Evolutionary conservation across 2,888 invertebrate species (phyloP), one percentile per base, ranked within the genome.

Genomic region (Cephus sareptanus): DNA sequence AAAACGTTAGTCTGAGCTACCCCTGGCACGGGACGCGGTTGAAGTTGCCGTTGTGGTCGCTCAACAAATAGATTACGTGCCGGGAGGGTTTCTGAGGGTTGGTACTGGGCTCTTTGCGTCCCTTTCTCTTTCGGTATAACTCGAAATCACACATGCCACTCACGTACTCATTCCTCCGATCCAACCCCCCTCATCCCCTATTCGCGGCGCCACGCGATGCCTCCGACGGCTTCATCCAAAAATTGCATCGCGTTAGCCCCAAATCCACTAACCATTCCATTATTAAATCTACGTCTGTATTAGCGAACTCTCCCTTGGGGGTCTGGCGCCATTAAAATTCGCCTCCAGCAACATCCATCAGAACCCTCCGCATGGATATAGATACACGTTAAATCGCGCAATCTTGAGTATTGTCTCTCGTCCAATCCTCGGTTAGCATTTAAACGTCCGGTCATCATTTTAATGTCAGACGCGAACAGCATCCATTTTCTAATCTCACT

Each of bases 31-130:
- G 78, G 78, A 81, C 74, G 80, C 77, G 81, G 79, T 82, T 80
- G 82, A 81, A 83, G 83, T 83, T 80, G 83, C 81, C 81, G 75
- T 85, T 87, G 89, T 87, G 91, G 91, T 90, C 87, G 88, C 84
- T 85, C 89, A 88, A 91, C 91, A 91, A 91, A 91, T 91, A 91
- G 91, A 91, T 91, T 91, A 91, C 91, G 91, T 90, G 91, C 89
- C 86, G 33, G 81, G 83, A 78, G 83, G 85, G 80, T 80, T 81
- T 69, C 75, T 81, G 83, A 83, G 87, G 87, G 85, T 87, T 85
- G 76, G 84, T 82, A 80, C 82, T 81, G 81, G 77, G 80, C 74
- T 77, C 33, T 69, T 35, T 33, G 23, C 74, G 56, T 68, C 69
- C 30, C 69, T 73, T 75, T 69, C 74, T 23, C 56, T 77, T 77